Evolutionary conservation across 1,140 invertebrate genomes (phyloP).

Genomic region (Pantala flavescens): DNA sequence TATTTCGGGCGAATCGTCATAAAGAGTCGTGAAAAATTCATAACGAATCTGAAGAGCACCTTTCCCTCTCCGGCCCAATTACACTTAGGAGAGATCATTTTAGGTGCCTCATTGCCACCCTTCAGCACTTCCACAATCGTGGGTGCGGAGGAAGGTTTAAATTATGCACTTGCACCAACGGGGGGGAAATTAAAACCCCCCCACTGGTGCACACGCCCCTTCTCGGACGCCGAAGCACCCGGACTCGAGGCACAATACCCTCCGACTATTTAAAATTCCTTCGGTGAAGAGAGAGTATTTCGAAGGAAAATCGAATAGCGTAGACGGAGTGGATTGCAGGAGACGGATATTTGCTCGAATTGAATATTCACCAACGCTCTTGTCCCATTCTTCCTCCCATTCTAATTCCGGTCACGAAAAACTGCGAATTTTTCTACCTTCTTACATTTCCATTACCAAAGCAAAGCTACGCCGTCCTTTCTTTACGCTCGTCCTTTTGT

Average conservation of each 20-base stretch:
- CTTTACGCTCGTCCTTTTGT: no score
- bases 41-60: no score
- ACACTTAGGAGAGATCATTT: no score
- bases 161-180: neutral
- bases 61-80: no score
- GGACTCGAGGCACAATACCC: conserved; percentile 2
- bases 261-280: neutral
- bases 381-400: no score
- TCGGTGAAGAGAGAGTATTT: neutral
- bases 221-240: neutral
- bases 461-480: no score
- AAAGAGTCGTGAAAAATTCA: no score
- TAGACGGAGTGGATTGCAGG: neutral
- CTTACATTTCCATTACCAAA: no score
- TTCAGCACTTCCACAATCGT: neutral
- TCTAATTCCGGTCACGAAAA: no score
- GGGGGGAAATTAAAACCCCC: neutral
- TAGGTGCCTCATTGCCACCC: neutral
- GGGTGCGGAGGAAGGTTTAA: neutral
- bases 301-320: neutral
- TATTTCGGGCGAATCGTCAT: no score
- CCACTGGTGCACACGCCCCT: neutral
- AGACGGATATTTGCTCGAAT: neutral
- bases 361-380: neutral
- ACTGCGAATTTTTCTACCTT: no score